A percentile compares a stretch with the other conserved stretches of the same genome.
These are phyloP conservation scores for Cryptops parisi DNA, from an alignment of 2,888 invertebrate species.

Conservation along the genomic window DNA sequence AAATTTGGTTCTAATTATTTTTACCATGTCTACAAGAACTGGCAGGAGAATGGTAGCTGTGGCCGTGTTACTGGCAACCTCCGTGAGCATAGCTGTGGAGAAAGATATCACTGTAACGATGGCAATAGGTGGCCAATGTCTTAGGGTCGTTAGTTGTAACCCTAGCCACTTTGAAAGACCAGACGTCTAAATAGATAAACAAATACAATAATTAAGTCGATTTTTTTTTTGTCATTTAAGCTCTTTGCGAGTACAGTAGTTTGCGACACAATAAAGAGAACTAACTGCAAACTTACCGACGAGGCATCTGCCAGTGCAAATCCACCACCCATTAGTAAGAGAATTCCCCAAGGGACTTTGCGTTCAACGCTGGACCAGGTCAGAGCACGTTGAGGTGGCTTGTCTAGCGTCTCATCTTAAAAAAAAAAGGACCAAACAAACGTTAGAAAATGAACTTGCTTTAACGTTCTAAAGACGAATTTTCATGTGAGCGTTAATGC, in stretches of 20 bases:
- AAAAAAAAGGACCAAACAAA: background rate
- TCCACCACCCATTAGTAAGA: slow-evolving; percentile 75
- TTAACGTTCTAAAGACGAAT: too few relatives aligned
- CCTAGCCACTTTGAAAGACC: slow-evolving; percentile 29
- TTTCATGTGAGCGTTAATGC: too few relatives aligned
- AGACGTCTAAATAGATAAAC: slow-evolving; percentile 21
- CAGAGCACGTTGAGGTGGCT: slow-evolving; percentile 3
- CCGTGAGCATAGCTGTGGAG: slow-evolving; percentile 32
- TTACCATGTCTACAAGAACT: slow-evolving; percentile 30
- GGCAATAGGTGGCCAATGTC: slow-evolving; percentile 23
- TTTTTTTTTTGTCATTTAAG: too few relatives aligned
- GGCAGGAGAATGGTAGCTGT: slow-evolving; percentile 33
- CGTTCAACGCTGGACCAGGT: slow-evolving; percentile 66
- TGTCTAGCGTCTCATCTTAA: background rate
- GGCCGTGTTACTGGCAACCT: slow-evolving; percentile 34
- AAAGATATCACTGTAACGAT: slow-evolving; percentile 29
- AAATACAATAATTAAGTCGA: background rate
- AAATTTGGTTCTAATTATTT: too few relatives aligned
- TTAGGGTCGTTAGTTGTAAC: slow-evolving; percentile 25
- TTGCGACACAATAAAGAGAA: too few relatives aligned
- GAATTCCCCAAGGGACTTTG: slow-evolving; percentile 79
- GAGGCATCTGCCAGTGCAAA: slow-evolving; percentile 82
- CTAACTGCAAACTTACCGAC: slow-evolving; percentile 34
- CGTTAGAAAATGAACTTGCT: too few relatives aligned
- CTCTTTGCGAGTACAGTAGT: too few relatives aligned